Conservation (phyloP, 2,888 invertebrate species). For the Mechanitis mazaeus region DNA sequence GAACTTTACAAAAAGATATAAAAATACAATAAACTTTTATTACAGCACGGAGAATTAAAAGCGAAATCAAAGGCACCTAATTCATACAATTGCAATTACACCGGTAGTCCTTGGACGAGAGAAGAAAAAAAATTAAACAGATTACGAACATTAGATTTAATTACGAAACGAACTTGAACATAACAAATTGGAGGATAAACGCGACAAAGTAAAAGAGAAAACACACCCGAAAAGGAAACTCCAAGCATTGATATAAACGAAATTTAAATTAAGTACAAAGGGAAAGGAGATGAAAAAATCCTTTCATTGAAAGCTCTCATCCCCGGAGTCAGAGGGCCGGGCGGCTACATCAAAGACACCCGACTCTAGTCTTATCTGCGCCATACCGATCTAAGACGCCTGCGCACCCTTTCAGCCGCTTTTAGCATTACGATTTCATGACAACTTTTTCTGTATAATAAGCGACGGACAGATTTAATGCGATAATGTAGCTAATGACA, state of each 20-base stretch:
- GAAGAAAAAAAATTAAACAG: constrained; percentile 59
- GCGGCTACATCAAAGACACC: constrained; percentile 74
- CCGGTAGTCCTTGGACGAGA: constrained; percentile 49
- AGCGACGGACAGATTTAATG: constrained; percentile 47
- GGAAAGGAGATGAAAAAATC: constrained; percentile 76
- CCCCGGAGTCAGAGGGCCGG: constrained; percentile 70
- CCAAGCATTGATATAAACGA: constrained; percentile 77
- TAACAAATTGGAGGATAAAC: constrained; percentile 76
- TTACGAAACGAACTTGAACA: constrained; percentile 74
- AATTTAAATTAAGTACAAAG: constrained; percentile 78
- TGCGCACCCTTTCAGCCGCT: constrained; percentile 62
- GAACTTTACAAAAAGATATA: constrained; percentile 36
- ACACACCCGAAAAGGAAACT: constrained; percentile 75
- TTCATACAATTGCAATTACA: constrained; percentile 72
- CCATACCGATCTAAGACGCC: constrained; percentile 61
- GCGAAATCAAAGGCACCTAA: constrained; percentile 68
- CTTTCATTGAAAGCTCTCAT: constrained; percentile 77
- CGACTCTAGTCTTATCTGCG: constrained; percentile 70
- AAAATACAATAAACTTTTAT: constrained; percentile 53
- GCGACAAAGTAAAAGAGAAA: constrained; percentile 77
- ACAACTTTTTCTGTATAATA: constrained; percentile 57
- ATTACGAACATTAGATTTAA: constrained; percentile 76
- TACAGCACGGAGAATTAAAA: constrained; percentile 51
- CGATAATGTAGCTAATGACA: constrained; percentile 64
- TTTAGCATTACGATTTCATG: constrained; percentile 65